Conservation (phyloP, 2,113 vertebrate genomes). For the Silurus glanis region DNA sequence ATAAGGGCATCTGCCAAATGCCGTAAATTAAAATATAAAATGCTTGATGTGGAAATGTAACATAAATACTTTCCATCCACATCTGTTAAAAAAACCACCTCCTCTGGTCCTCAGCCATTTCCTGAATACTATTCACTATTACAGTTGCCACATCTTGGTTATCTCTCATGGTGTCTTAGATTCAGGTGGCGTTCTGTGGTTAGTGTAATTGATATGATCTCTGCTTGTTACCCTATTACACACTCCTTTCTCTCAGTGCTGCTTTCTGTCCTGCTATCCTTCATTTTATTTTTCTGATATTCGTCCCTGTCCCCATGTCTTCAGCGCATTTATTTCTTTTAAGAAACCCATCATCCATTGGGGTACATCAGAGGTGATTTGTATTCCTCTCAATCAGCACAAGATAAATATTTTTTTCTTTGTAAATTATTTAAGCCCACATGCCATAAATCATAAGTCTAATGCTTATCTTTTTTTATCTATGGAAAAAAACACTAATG, state of each 20-base stretch:
- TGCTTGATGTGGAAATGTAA: constrained; percentile 63
- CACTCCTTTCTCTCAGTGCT: neutral
- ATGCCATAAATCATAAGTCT: constrained; percentile 64
- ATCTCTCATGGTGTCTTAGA: neutral
- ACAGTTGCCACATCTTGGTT: neutral
- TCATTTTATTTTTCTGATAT: neutral
- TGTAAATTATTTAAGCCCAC: constrained; percentile 69
- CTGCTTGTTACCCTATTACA: neutral
- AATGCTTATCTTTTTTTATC: constrained; percentile 54
- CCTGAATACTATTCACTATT: neutral
- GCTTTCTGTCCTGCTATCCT: neutral
- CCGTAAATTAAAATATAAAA: neutral
- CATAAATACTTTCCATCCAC: constrained; percentile 23
- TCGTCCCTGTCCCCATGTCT: constrained; percentile 1
- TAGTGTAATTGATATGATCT: neutral
- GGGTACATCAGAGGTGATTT: constrained; percentile 70
- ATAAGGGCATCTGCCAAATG: too few species aligned
- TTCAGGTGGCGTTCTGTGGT: neutral
- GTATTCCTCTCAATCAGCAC: constrained; percentile 64
- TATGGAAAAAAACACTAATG: constrained; percentile 67
- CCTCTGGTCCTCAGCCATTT: neutral
- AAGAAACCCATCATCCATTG: constrained; percentile 69
- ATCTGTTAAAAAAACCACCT: neutral
- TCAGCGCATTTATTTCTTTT: constrained; percentile 73
- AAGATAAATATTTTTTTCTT: constrained; percentile 75